These are phyloP conservation scores for Lepidochitona cinerea DNA, from an alignment of 2,888 invertebrate species.

Conservation along the genomic window DNA sequence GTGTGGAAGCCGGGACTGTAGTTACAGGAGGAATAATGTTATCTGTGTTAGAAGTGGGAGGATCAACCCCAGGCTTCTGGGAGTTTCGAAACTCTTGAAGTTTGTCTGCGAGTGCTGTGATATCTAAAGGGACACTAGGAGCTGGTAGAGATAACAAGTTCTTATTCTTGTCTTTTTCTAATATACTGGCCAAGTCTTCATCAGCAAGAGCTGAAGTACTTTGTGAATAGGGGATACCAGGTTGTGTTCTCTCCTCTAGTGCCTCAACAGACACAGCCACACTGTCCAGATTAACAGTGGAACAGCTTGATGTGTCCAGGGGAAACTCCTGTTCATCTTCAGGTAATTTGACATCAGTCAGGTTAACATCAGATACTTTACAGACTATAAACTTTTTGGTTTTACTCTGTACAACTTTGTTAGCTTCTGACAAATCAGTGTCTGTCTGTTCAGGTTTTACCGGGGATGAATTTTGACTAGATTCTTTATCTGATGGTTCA, in stretches of 20 bases:
- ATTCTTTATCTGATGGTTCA: neutral
- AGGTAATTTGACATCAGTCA: neutral
- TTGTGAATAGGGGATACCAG: neutral
- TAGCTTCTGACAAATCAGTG: neutral
- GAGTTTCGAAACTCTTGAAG: slow-evolving; percentile 44
- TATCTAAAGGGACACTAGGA: slow-evolving; percentile 49
- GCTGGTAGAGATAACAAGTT: slow-evolving; percentile 6
- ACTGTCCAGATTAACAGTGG: neutral
- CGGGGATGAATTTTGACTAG: neutral
- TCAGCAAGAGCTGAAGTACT: neutral
- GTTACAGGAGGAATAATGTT: neutral
- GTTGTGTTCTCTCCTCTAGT: neutral
- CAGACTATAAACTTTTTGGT: slow-evolving; percentile 5
- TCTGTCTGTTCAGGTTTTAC: neutral
- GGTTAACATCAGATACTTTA: neutral
- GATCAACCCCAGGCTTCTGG: slow-evolving; percentile 18
- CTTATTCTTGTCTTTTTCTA: neutral
- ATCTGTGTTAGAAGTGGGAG: neutral
- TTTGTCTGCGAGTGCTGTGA: slow-evolving; percentile 56
- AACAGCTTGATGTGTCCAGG: neutral
- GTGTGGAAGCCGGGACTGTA: neutral
- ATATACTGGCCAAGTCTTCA: neutral
- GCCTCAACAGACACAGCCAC: neutral
- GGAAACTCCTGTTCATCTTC: neutral
- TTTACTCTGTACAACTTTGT: neutral